Evolutionary conservation across 2,113 vertebrate genomes (phyloP).

Genomic region (Microcebus murinus): DNA sequence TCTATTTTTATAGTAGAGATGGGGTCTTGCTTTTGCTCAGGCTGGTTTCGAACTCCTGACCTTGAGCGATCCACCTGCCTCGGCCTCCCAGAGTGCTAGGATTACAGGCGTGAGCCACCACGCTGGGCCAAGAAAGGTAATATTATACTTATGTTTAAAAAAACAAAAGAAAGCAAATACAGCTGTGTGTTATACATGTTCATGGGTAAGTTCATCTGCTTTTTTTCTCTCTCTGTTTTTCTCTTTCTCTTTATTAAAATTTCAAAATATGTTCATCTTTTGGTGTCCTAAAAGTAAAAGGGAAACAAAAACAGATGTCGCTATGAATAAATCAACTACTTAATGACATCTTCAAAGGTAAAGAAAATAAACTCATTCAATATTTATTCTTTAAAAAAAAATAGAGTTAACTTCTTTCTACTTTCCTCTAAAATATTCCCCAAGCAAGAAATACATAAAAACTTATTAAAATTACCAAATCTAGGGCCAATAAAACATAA

Average conservation of each 20-base stretch:
- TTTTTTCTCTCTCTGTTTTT: background rate
- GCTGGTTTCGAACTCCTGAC: no score
- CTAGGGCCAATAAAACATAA: background rate
- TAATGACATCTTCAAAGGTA: constrained; percentile 1
- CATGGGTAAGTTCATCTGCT: background rate
- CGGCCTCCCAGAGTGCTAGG: no score
- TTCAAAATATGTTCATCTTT: constrained; percentile 40
- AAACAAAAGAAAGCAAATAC: constrained; percentile 45
- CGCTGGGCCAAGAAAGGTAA: background rate
- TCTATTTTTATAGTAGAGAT: no score
- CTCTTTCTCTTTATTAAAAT: constrained; percentile 24
- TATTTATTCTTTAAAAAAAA: background rate
- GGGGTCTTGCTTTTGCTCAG: no score
- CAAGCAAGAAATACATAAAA: background rate
- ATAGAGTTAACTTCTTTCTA: background rate
- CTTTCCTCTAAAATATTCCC: background rate
- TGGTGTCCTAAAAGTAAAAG: background rate
- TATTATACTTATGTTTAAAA: constrained; percentile 26
- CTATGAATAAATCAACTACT: constrained; percentile 16
- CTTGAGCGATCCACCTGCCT: no score
- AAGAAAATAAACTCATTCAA: background rate
- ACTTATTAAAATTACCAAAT: background rate
- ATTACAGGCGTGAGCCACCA: no score
- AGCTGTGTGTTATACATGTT: background rate
- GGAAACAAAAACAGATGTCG: background rate